Conservation (phyloP, 2,888 invertebrate genomes). For the Dione juno region DNA sequence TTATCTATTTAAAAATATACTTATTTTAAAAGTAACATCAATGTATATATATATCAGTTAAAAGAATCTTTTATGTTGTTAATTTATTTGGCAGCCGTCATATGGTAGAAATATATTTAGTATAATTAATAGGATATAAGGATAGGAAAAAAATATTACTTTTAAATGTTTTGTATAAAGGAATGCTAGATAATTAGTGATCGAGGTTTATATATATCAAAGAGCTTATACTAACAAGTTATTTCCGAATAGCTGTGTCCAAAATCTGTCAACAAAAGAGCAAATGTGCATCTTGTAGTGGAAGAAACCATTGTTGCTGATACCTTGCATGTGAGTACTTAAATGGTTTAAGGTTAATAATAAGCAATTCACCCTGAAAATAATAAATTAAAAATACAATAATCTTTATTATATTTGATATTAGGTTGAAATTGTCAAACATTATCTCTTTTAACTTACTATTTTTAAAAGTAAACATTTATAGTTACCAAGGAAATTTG, state of each 20-base stretch:
- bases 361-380: conserved; percentile 88
- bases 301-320: conserved; percentile 92
- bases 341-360: conserved; percentile 90
- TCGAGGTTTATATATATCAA: neutral
- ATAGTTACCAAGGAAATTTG: conserved; percentile 86
- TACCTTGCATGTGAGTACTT: conserved; percentile 86
- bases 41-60: no score
- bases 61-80: no score
- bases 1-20: no score
- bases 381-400: neutral
- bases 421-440: no score
- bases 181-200: neutral
- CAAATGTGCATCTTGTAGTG: conserved; percentile 94
- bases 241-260: conserved; percentile 88
- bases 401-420: no score
- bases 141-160: no score
- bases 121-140: no score
- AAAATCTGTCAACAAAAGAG: conserved; percentile 90
- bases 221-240: conserved; percentile 81
- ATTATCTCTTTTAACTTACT: no score
- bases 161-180: neutral
- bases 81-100: no score
- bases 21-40: no score
- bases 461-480: conserved; percentile 37
- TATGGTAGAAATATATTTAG: no score